Percentiles rank a stretch among this genome's conserved stretches.
These are phyloP conservation scores for Hydraecia micacea DNA, from an alignment of 2,888 invertebrate species.

Conservation along the genomic window DNA sequence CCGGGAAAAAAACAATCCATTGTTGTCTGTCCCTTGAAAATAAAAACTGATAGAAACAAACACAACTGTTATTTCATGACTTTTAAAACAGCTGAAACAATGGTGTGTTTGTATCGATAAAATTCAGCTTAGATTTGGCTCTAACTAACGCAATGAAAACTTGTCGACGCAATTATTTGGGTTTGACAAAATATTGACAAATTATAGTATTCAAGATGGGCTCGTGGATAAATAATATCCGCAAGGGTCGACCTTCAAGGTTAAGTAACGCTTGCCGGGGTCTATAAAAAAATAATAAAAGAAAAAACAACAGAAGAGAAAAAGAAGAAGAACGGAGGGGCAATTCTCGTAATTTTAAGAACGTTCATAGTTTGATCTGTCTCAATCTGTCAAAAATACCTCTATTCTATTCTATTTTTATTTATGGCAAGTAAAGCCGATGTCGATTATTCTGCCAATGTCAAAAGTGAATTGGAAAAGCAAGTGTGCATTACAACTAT, in stretches of 20 bases:
- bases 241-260: not conserved
- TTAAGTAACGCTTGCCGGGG: not conserved
- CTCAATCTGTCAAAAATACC: too few relatives aligned
- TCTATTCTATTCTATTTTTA: too few relatives aligned
- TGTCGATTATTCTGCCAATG: too few relatives aligned
- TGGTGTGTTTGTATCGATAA: not conserved
- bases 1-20: not conserved
- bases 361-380: too few relatives aligned
- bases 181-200: not conserved
- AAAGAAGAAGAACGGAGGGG: too few relatives aligned
- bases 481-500: too few relatives aligned
- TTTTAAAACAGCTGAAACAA: not conserved
- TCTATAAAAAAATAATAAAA: too few relatives aligned
- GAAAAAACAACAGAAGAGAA: too few relatives aligned
- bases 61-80: not conserved
- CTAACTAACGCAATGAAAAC: not conserved
- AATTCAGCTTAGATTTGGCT: not conserved
- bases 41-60: not conserved
- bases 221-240: too few relatives aligned
- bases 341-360: too few relatives aligned
- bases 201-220: not conserved
- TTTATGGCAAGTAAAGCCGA: too few relatives aligned
- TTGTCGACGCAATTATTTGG: not conserved
- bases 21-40: conserved; percentile 15
- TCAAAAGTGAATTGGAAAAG: too few relatives aligned